A percentile compares a stretch with the other conserved stretches of the same genome.
phyloP scores from a whole-genome alignment of 1,140 invertebrate species.

The Euglossa dilemma region DNA sequence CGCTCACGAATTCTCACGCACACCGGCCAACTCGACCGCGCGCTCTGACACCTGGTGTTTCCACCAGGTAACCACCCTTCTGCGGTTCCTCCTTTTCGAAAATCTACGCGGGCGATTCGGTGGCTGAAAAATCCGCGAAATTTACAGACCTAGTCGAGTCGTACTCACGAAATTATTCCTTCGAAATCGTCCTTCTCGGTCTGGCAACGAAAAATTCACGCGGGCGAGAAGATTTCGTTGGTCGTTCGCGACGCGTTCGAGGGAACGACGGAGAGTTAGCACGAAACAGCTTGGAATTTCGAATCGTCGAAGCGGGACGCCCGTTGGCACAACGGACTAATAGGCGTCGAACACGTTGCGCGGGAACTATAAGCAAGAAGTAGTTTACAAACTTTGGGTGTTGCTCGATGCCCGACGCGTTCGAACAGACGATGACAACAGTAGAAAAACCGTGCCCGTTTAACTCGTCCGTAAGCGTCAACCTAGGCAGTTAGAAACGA shows the following conservation, averaged over 20 bases:
- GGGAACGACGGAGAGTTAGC: too few relatives aligned
- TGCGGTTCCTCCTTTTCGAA: slow-evolving; percentile 33
- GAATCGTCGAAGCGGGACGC: not conserved
- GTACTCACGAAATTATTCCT: not conserved
- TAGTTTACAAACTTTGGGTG: slow-evolving; percentile 31
- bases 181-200: not conserved
- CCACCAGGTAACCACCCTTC: not conserved
- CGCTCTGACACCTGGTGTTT: slow-evolving; percentile 41
- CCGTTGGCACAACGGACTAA: slow-evolving; percentile 1
- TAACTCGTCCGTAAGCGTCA: not conserved
- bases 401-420: too few relatives aligned
- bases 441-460: not conserved
- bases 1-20: slow-evolving; percentile 43
- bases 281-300: not conserved
- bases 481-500: not conserved
- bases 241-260: too few relatives aligned
- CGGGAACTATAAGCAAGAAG: slow-evolving; percentile 15
- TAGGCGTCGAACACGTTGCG: slow-evolving; percentile 25
- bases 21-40: slow-evolving; percentile 11
- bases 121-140: not conserved
- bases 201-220: too few relatives aligned
- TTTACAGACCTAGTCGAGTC: too few relatives aligned
- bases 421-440: not conserved
- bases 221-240: not conserved
- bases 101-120: slow-evolving; percentile 41